Evolutionary conservation across 2,888 invertebrate genomes (phyloP).

Genomic region (Oligia latruncula): DNA sequence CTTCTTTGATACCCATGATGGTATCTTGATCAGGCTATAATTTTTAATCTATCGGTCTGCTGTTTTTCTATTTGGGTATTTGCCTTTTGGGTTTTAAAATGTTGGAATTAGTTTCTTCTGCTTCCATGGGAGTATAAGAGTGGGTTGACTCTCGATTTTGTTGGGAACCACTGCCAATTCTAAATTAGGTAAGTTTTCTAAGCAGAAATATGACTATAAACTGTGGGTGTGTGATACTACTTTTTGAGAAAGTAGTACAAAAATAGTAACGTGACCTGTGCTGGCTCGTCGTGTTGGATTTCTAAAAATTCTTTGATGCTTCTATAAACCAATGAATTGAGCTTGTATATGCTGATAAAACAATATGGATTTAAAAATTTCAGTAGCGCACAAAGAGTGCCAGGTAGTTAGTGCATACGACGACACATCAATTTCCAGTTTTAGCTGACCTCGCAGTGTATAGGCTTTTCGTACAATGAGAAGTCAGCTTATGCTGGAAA

Average conservation of each 20-base stretch:
- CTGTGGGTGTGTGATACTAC: neutral
- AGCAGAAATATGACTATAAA: neutral
- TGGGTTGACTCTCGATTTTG: neutral
- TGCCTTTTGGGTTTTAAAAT: neutral
- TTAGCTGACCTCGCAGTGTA: too few species aligned
- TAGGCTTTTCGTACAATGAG: too few species aligned
- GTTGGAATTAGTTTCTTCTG: neutral
- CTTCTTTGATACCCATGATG: neutral
- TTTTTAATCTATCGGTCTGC: too few species aligned
- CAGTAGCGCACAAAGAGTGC: too few species aligned
- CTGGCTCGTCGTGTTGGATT: neutral
- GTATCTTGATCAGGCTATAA: neutral
- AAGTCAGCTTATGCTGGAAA: too few species aligned
- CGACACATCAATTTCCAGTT: too few species aligned
- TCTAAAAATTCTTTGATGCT: neutral
- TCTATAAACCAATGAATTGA: neutral
- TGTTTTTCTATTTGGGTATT: neutral
- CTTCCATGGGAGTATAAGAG: too few species aligned
- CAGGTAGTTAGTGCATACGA: too few species aligned
- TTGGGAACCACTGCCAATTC: neutral
- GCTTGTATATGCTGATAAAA: neutral
- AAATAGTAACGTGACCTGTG: neutral
- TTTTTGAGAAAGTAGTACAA: constrained; percentile 11
- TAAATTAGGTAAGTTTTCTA: neutral
- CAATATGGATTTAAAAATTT: too few species aligned